These are phyloP conservation scores for Chloroclysta siterata DNA, from an alignment of 2,888 invertebrate genomes.

Conservation along the genomic window DNA sequence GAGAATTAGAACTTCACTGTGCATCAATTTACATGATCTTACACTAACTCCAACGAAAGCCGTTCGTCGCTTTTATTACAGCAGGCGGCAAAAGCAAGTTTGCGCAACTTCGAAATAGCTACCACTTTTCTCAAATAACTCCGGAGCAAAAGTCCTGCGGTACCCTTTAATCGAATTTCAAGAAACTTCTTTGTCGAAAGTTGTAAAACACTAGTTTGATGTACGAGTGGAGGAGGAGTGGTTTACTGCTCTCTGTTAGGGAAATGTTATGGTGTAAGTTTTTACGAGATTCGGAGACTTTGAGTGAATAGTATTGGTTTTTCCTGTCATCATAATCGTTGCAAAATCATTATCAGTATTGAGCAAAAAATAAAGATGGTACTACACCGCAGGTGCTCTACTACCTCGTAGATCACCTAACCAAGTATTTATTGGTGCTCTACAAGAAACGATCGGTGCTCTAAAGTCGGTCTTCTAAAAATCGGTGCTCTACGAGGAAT, in stretches of 20 bases:
- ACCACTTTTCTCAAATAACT: constrained; percentile 53
- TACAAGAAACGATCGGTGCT: no score
- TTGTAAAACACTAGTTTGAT: constrained; percentile 56
- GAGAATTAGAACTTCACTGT: constrained; percentile 15
- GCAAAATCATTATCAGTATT: background rate
- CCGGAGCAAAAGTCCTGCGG: constrained; percentile 61
- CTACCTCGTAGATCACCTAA: no score
- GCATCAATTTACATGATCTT: constrained; percentile 30
- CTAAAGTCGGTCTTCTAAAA: no score
- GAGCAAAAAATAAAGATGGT: no score
- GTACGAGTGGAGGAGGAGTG: constrained; percentile 19
- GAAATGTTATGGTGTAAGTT: constrained; percentile 17
- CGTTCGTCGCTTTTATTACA: constrained; percentile 25
- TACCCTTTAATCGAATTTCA: constrained; percentile 68
- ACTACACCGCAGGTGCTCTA: no score
- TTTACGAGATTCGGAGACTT: constrained; percentile 20
- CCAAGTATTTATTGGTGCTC: no score
- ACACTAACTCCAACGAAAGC: constrained; percentile 20
- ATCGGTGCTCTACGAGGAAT: no score
- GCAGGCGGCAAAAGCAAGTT: constrained; percentile 38
- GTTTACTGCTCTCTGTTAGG: constrained; percentile 16
- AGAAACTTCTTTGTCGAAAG: constrained; percentile 60
- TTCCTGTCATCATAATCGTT: background rate
- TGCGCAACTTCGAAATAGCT: constrained; percentile 48
- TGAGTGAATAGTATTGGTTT: background rate